Conservation (phyloP, 1,140 invertebrate genomes). For the Hermetia illucens region DNA sequence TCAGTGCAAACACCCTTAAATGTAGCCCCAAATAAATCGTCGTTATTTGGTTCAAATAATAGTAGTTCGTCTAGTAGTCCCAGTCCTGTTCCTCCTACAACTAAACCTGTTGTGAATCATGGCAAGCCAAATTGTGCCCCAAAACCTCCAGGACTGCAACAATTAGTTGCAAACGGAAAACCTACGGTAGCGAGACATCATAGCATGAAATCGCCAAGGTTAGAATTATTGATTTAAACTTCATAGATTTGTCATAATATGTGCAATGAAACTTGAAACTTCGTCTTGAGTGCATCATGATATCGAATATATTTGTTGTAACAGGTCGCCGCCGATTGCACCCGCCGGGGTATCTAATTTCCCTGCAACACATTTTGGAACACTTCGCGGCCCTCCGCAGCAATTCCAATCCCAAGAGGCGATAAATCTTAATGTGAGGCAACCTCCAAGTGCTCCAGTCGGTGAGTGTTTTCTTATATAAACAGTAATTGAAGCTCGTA, state of each 20-base stretch:
- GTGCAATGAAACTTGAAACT: too few species aligned
- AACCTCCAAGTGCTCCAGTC: conserved; percentile 24
- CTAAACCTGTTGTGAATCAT: conserved; percentile 11
- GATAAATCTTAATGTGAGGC: conserved; percentile 16
- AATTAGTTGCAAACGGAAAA: conserved; percentile 22
- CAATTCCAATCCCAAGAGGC: conserved; percentile 16
- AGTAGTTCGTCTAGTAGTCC: background rate
- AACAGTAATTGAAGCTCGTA: too few species aligned
- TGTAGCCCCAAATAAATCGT: conserved; percentile 24
- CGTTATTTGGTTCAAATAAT: conserved; percentile 16
- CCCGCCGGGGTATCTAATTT: conserved; percentile 19
- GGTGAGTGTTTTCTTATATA: conserved; percentile 12
- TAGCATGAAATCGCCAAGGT: conserved; percentile 32
- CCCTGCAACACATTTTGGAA: conserved; percentile 24
- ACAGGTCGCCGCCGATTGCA: conserved; percentile 25
- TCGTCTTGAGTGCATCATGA: too few species aligned
- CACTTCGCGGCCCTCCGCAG: conserved; percentile 19
- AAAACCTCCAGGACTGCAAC: conserved; percentile 26
- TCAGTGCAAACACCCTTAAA: conserved; percentile 12
- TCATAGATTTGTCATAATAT: too few species aligned
- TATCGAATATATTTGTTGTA: too few species aligned
- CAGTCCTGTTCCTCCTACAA: background rate
- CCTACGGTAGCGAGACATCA: conserved; percentile 25
- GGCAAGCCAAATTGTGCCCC: conserved; percentile 30
- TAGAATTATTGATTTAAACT: too few species aligned